These are phyloP conservation scores for Vulpes lagopus DNA, from an alignment of 2,113 vertebrate genomes.

Conservation along the genomic window DNA sequence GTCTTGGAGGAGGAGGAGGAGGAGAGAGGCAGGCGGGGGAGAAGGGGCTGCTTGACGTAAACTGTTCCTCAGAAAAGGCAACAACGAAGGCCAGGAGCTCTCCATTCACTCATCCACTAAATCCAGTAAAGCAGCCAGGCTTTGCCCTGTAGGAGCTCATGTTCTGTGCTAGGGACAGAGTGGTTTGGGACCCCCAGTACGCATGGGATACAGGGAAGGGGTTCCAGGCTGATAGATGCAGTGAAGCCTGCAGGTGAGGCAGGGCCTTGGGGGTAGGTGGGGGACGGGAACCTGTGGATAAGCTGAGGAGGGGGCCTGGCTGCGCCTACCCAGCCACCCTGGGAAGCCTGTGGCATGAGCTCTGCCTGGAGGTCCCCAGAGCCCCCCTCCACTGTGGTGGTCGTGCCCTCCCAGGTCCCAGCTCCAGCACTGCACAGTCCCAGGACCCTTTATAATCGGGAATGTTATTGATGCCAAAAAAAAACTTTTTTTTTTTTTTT, in stretches of 20 bases:
- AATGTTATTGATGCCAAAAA: not conserved
- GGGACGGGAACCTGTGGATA: not conserved
- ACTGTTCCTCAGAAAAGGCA: not conserved
- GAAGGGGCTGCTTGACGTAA: not conserved
- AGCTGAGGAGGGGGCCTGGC: not conserved
- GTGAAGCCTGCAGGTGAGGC: accelerated
- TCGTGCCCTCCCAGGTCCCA: accelerated
- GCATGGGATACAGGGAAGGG: accelerated
- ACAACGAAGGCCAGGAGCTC: not conserved
- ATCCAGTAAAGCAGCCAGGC: no score
- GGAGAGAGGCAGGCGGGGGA: not conserved
- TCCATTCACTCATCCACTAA: not conserved
- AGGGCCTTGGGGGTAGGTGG: accelerated
- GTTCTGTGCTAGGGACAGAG: not conserved
- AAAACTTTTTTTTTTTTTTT: no score
- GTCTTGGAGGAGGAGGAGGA: not conserved
- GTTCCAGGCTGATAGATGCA: not conserved
- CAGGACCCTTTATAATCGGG: not conserved
- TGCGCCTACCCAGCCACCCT: not conserved
- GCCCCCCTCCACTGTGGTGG: accelerated
- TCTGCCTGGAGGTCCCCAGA: accelerated
- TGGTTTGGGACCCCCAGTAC: not conserved
- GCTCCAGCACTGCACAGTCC: accelerated
- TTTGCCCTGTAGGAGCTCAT: not conserved
- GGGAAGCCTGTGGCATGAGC: not conserved